Evolutionary conservation across 92 coral and sea anemone genomes (phyloP).

Genomic region (Porites divaricata): DNA sequence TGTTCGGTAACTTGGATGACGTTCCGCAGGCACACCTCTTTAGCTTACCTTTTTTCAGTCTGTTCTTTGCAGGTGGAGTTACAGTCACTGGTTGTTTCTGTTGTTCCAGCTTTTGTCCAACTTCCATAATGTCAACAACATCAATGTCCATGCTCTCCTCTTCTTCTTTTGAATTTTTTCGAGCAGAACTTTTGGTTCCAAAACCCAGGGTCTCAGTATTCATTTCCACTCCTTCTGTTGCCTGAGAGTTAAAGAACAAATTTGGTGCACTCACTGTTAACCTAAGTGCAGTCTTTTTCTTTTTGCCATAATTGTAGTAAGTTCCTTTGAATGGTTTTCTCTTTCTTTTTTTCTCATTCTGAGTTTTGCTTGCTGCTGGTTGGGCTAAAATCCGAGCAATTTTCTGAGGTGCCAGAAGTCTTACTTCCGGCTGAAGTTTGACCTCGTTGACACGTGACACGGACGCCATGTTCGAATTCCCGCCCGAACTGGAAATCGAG

Average conservation of each 20-base stretch:
- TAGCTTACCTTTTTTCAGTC: constrained; percentile 29
- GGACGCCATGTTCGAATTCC: constrained; percentile 71
- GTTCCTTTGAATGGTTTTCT: constrained; percentile 85
- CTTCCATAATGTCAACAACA: constrained; percentile 51
- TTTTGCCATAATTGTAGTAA: constrained; percentile 75
- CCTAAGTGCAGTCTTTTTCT: constrained; percentile 51
- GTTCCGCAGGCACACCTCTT: constrained; percentile 73
- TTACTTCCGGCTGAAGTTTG: constrained; percentile 74
- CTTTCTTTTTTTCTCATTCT: constrained; percentile 58
- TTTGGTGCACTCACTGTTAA: neutral
- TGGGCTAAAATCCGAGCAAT: constrained; percentile 54
- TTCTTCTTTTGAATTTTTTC: constrained; percentile 21
- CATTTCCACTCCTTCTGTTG: neutral
- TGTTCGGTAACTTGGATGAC: constrained; percentile 48
- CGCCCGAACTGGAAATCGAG: constrained; percentile 32
- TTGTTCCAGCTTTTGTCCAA: constrained; percentile 5
- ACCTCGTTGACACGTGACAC: constrained; percentile 68
- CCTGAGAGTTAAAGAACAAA: constrained; percentile 1
- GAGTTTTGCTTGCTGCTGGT: constrained; percentile 43
- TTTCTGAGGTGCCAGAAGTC: constrained; percentile 63
- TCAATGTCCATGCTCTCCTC: constrained; percentile 48
- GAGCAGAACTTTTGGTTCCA: neutral
- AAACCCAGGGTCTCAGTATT: constrained; percentile 9
- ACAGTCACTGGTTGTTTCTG: constrained; percentile 28
- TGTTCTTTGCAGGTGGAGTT: constrained; percentile 48